phyloP scores from a whole-genome alignment of 2,797 vertebrate genomes.

The Tokudaia muenninki region DNA sequence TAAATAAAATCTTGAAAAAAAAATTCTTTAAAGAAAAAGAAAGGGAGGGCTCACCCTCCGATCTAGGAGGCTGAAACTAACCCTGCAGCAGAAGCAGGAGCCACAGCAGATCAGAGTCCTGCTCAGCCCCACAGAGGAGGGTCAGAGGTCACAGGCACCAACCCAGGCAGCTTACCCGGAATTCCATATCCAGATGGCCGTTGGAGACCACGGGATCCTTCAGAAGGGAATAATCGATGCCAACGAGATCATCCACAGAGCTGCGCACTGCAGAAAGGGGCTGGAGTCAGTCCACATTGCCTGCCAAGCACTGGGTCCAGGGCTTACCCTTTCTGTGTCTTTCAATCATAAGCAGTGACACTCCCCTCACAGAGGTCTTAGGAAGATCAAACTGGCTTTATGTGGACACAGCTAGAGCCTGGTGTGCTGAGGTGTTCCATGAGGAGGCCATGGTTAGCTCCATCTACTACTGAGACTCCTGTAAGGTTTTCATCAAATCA shows the following conservation, averaged over 20 bases:
- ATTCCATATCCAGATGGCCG: slow-evolving; percentile 94
- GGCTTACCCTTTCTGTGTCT: background rate
- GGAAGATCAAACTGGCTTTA: background rate
- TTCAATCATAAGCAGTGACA: background rate
- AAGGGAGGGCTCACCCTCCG: background rate
- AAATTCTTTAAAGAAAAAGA: background rate
- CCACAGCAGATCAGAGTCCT: background rate
- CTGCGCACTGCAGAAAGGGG: slow-evolving; percentile 88
- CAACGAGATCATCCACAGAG: slow-evolving; percentile 92
- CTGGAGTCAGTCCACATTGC: slow-evolving; percentile 30
- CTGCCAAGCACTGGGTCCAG: background rate
- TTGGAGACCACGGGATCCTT: slow-evolving; percentile 91
- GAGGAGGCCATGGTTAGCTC: background rate
- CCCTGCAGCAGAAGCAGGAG: background rate
- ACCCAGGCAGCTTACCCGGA: slow-evolving; percentile 90
- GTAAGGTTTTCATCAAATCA: background rate
- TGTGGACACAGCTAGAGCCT: background rate
- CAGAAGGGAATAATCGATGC: slow-evolving; percentile 96
- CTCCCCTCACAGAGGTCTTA: background rate
- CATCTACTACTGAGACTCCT: background rate
- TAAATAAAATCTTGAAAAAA: background rate
- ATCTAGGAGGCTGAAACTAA: background rate
- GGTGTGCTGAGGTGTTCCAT: background rate
- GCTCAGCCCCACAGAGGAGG: background rate
- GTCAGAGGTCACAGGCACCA: background rate